These are phyloP conservation scores for Bathynomus jamesi DNA, from an alignment of 1,140 invertebrate species.

Conservation along the genomic window DNA sequence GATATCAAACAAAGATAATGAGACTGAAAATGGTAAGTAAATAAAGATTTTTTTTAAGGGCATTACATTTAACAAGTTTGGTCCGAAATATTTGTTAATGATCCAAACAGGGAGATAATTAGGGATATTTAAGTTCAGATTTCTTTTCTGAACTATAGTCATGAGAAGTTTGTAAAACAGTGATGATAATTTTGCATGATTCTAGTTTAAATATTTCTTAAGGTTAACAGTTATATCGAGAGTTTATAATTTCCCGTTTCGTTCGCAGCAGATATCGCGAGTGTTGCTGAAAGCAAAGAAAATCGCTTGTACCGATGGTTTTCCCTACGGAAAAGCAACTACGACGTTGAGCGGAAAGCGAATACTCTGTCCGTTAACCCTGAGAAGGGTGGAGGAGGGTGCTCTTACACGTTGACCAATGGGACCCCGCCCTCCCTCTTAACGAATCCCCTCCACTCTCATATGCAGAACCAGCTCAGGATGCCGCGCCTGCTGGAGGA, in stretches of 20 bases:
- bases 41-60: conserved; percentile 13
- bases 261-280: too few species aligned
- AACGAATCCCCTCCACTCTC: conserved; percentile 14
- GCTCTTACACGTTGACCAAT: not conserved
- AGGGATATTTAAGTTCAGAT: too few species aligned
- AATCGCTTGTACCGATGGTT: conserved; percentile 63
- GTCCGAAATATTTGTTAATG: too few species aligned
- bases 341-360: conserved; percentile 59
- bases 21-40: conserved; percentile 7
- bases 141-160: too few species aligned
- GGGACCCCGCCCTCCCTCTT: conserved; percentile 13
- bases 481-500: conserved; percentile 74
- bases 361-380: conserved; percentile 43
- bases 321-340: conserved; percentile 70
- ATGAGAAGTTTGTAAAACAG: too few species aligned
- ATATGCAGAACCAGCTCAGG: conserved; percentile 42
- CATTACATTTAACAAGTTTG: too few species aligned
- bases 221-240: too few species aligned
- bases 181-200: too few species aligned
- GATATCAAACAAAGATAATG: conserved; percentile 18
- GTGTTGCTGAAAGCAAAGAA: not conserved
- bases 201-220: too few species aligned
- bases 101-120: too few species aligned
- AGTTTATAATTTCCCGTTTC: too few species aligned
- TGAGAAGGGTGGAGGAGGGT: conserved; percentile 14